A percentile compares a stretch with the other conserved stretches of the same genome.
Conservation (phyloP, 2,888 invertebrate species). For the Leptinotarsa rubiginosa region DNA sequence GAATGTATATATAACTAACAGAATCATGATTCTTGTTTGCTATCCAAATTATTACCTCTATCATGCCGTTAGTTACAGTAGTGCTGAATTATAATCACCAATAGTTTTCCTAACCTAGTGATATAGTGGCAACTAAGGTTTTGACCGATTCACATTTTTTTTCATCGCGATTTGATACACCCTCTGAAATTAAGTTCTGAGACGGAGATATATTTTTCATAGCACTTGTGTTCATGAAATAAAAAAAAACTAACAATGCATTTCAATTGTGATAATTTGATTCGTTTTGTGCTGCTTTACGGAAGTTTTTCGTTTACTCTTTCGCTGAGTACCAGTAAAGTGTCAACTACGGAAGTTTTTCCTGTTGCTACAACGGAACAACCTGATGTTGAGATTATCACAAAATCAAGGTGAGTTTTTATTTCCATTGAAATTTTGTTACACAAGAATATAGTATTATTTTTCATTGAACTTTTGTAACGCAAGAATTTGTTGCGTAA, state of each 20-base stretch:
- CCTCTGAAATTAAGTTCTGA: constrained; percentile 29
- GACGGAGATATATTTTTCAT: constrained; percentile 20
- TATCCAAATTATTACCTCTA: constrained; percentile 57
- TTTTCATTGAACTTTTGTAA: no score
- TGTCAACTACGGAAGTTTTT: constrained; percentile 49
- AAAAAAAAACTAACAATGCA: constrained; percentile 29
- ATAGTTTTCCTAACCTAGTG: constrained; percentile 38
- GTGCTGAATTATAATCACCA: constrained; percentile 53
- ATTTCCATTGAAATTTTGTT: constrained; percentile 5
- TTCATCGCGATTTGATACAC: constrained; percentile 22
- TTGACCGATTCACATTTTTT: constrained; percentile 41
- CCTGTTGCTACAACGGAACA: constrained; percentile 56
- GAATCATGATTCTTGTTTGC: constrained; percentile 57
- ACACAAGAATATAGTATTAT: no score
- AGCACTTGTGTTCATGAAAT: constrained; percentile 20
- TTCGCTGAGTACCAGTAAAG: constrained; percentile 26
- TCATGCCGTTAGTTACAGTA: constrained; percentile 56
- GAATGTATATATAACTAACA: constrained; percentile 58
- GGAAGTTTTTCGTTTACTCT: constrained; percentile 32
- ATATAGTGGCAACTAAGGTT: constrained; percentile 50
- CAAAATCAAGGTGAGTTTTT: constrained; percentile 53
- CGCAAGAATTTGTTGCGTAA: no score
- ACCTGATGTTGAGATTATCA: constrained; percentile 38
- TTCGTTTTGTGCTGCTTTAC: constrained; percentile 43
- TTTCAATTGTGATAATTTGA: constrained; percentile 41